phyloP scores from a whole-genome alignment of 2,113 vertebrate species.

The Mola mola region DNA sequence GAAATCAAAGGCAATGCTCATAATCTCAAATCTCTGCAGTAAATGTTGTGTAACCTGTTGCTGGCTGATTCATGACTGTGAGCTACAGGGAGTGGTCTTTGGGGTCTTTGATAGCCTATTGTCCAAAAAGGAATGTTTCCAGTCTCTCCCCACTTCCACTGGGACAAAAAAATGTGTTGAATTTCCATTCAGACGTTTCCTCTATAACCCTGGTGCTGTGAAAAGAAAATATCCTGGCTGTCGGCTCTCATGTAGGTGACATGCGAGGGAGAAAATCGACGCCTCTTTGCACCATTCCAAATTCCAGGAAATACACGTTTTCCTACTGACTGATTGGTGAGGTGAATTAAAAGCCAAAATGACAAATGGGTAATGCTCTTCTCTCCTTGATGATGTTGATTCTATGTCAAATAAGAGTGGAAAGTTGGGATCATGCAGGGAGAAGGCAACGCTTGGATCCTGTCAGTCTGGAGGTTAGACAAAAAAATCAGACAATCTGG shows the following conservation, averaged over 20 bases:
- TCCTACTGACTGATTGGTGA: slow-evolving; percentile 18
- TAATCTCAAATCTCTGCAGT: slow-evolving; percentile 16
- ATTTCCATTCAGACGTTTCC: slow-evolving; percentile 60
- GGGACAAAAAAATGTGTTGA: slow-evolving; percentile 43
- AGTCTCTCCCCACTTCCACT: slow-evolving; percentile 65
- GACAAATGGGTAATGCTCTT: slow-evolving; percentile 5
- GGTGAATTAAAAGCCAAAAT: no score
- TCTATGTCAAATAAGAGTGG: no score
- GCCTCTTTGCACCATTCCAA: slow-evolving; percentile 16
- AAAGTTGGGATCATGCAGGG: slow-evolving; percentile 49
- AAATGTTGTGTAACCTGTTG: slow-evolving; percentile 58
- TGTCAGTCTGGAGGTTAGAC: slow-evolving; percentile 60
- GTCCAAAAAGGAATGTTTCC: slow-evolving; percentile 74
- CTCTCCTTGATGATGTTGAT: slow-evolving; percentile 14
- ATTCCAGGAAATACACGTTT: slow-evolving; percentile 9
- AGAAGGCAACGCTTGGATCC: slow-evolving; percentile 52
- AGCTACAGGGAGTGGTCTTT: slow-evolving; percentile 62
- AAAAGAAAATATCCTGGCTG: slow-evolving; percentile 13
- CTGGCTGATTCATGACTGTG: slow-evolving; percentile 42
- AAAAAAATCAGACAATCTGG: slow-evolving; percentile 73
- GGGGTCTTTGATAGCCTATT: slow-evolving; percentile 71
- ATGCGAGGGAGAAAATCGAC: neutral
- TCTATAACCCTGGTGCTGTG: slow-evolving; percentile 15
- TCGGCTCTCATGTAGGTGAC: slow-evolving; percentile 13
- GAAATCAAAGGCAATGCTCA: slow-evolving; percentile 12